Evolutionary conservation across 2,888 invertebrate genomes (phyloP), one percentile per base, ranked within the genome.

Genomic region (Agriopis aurantiaria): DNA sequence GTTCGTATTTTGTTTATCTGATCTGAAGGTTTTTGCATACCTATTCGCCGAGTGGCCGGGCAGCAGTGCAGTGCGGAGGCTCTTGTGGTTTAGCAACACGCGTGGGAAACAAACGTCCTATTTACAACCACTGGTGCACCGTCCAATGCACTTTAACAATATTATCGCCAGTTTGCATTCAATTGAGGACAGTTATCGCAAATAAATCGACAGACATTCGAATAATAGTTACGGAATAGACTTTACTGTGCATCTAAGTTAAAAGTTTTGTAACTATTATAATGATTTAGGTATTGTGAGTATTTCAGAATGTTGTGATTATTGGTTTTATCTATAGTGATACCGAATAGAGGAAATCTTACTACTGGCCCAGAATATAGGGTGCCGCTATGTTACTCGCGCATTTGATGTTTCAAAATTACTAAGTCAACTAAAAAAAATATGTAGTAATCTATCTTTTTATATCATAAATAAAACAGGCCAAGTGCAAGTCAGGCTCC

Each of bases 41-140:
- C 45, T 72, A 70, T 62, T 64, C 69, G 57, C 40, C 78, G 69
- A 80, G 76, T 78, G 80, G 81, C 81, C 83, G 81, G 45, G 33
- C 81, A 77, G 33, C 81, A 77, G 62, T 45, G 8, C 23, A 62
- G 71, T 79, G 85, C 81, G 86, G 81, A 84, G 82, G 65, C 43
- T 33, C 52, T 57, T 85, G 87, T 79, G 84, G 85, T 86, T 82
- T 78, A 79, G 83, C 84, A 85, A 89, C 85, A 80, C 81, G 90
- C 89, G 89, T 89, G 88, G 88, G 90, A 89, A 88, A 80, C 80
- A 52, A 81, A 69, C 82, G 85, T 82, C 85, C 87, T 85, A 85
- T 84, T 85, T 82, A 82, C 78, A 74, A 82, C 70, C 71, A 70
- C 72, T 23, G 9, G 78, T 76, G 77, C 79, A 78, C 70, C 68